A percentile compares a stretch with the other conserved stretches of the same genome.
Evolutionary conservation across 2,888 invertebrate genomes (phyloP).

Genomic region (Catocala sponsa): DNA sequence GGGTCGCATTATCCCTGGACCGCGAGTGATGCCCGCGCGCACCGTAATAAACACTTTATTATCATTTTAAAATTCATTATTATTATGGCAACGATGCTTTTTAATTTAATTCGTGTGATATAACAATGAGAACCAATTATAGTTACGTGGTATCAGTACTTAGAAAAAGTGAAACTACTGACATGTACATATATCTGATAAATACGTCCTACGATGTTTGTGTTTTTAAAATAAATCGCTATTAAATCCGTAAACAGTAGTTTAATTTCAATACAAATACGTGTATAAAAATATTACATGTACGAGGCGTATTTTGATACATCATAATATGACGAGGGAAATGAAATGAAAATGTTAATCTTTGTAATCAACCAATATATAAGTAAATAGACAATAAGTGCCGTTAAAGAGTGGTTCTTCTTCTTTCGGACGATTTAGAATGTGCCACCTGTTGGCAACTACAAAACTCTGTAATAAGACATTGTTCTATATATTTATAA

Average conservation of each 20-base stretch:
- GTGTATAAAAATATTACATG: background rate
- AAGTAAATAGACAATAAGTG: too few species aligned
- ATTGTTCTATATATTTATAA: too few species aligned
- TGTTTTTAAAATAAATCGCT: too few species aligned
- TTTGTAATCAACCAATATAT: too few species aligned
- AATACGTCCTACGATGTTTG: too few species aligned
- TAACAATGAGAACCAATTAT: conserved; percentile 5
- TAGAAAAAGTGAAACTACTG: background rate
- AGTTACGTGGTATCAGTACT: background rate
- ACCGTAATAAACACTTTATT: conserved; percentile 6
- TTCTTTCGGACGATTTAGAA: conserved; percentile 21
- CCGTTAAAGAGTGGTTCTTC: background rate
- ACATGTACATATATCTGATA: conserved; percentile 8
- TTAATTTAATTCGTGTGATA: background rate
- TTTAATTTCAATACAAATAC: background rate
- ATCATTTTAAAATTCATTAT: background rate
- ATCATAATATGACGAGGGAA: too few species aligned
- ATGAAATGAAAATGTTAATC: too few species aligned
- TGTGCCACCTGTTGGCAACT: conserved; percentile 42
- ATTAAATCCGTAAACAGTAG: too few species aligned
- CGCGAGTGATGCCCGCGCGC: conserved; percentile 26
- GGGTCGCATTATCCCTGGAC: conserved; percentile 60
- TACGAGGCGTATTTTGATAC: too few species aligned
- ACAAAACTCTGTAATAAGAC: too few species aligned
- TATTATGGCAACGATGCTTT: too few species aligned